phyloP scores from a whole-genome alignment of 2,797 vertebrate genomes.

The Apogon talboti region DNA sequence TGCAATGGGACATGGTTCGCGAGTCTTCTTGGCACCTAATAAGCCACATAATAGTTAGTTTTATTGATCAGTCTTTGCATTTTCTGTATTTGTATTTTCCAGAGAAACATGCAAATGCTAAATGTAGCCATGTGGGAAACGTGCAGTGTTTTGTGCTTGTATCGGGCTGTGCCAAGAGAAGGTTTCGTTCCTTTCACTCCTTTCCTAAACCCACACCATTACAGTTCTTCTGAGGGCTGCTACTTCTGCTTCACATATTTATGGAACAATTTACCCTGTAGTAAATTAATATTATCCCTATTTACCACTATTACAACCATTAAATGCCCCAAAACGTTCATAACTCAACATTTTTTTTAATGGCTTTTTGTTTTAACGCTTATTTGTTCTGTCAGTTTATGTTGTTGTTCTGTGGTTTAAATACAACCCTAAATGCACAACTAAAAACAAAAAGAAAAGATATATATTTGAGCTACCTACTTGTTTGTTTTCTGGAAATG shows the following conservation, averaged over 20 bases:
- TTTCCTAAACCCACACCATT: slow-evolving; percentile 65
- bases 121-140: slow-evolving; percentile 22
- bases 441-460: slow-evolving; percentile 4
- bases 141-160: slow-evolving; percentile 19
- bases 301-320: slow-evolving; percentile 32
- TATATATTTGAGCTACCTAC: slow-evolving; percentile 27
- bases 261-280: slow-evolving; percentile 9
- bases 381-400: slow-evolving; percentile 8
- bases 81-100: slow-evolving; percentile 30
- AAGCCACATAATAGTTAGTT: background rate
- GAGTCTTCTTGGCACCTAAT: slow-evolving; percentile 37
- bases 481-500: slow-evolving; percentile 54
- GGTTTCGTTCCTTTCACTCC: slow-evolving; percentile 53
- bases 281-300: slow-evolving; percentile 4
- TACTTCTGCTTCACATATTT: slow-evolving; percentile 40
- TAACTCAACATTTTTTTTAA: slow-evolving; percentile 35
- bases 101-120: slow-evolving; percentile 33
- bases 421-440: slow-evolving; percentile 46
- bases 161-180: slow-evolving; percentile 54
- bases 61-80: slow-evolving; percentile 19
- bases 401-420: slow-evolving; percentile 23
- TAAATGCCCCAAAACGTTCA: slow-evolving; percentile 14
- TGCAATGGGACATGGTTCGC: slow-evolving; percentile 37
- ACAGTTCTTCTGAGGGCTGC: slow-evolving; percentile 65
- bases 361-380: slow-evolving; percentile 29